Base-by-base conservation (phyloP, 2,113 vertebrate species). In the Loxodonta africana region DNA sequence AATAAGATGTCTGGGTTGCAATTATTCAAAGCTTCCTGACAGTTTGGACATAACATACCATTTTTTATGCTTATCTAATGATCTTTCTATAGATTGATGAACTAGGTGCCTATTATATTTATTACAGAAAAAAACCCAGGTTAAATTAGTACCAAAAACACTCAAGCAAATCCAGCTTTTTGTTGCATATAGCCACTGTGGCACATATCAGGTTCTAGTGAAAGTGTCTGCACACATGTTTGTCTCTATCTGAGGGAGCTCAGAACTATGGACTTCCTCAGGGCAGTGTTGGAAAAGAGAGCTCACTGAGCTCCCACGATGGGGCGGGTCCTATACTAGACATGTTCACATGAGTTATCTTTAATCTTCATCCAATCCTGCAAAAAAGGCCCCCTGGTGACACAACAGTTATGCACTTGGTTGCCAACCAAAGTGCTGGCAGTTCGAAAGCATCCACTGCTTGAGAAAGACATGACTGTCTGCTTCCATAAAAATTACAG, bases 51-150 rank as follows among this genome's bases (percentile, higher is more conserved):
- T 65, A 41, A 80, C 11, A 67, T 76, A 48, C 5, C 48, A 48
- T 20, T 74, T 74, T 87, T 90, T 76, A 41, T n/a, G 28, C 14
- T 73, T 91, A 65, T 8, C 44, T 74, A 53, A 73, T 74, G 30
- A 92, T 60, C 60, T 80, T 80, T 77, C 53, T 53, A 44, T 14
- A 74, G 33, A 82, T 51, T 57, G 60, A 25, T 76, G 46, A 93
- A 67, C 28, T 65, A 67, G 30, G 10, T 86, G 23, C 23, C 6
- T 41, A 11, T 23, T 74, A 14, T 60, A 63, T 77, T 87, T 77
- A 84, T 37, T 69, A 84, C 25, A 96, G 69, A 95, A 89, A 91
- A 44, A 93, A 62, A 37, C 37, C 44, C 21, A 30, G 5, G n/a
- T 53, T 30, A 74, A 62, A 30, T 67, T 48, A 78, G 48, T 18